Base-by-base conservation (phyloP, 2,888 invertebrate genomes). In the Eupeodes luniger region DNA sequence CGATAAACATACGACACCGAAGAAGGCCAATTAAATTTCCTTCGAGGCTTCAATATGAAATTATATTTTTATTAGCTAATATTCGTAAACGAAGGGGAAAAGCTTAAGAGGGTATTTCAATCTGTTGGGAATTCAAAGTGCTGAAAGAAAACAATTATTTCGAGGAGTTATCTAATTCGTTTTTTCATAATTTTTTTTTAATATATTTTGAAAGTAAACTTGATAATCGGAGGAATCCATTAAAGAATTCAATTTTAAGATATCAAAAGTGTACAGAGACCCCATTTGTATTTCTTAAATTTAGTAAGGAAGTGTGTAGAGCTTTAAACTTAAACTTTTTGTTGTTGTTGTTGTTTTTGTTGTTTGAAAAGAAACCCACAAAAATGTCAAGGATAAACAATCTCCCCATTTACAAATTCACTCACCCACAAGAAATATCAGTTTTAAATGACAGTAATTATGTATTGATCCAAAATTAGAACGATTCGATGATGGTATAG, bases 401-500 rank as follows among this genome's bases (percentile, higher is more conserved):
- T 12, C 49, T 49, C 49, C 47, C 66, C 34, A 27, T 47, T 7
- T n/a, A 47, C 12, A 14, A 66, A 10, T 66, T 5, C 5, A 49
- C 47, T 66, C 7, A n/a, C n/a, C 16, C 9, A 19, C 12, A 47
- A 34, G 7, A 7, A 64, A 19, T 47, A 44, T 64, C 19, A 64
- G 19, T 64, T 47, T 72, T 44, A 47, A 72, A 7, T 40, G 70
- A 19, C 14, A 57, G 44, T 57, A 47, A 47, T 72, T 72, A 7
- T 40, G 9, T 40, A 81, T 81, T 59, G 76, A 70, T 72, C 16
- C 66, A 19, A 81, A 81, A 81, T 85, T 72, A 72, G 76, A 81
- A 85, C 47, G 19, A 19, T 47, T 7, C 51, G 40, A 40, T 40
- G 36, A 36, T 36, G 40, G 4, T 76, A 27, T 27, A 44, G 12